A percentile compares a stretch with the other conserved stretches of the same genome.
These are phyloP conservation scores for Atta colombica DNA, from an alignment of 1,140 invertebrate species.

Conservation along the genomic window DNA sequence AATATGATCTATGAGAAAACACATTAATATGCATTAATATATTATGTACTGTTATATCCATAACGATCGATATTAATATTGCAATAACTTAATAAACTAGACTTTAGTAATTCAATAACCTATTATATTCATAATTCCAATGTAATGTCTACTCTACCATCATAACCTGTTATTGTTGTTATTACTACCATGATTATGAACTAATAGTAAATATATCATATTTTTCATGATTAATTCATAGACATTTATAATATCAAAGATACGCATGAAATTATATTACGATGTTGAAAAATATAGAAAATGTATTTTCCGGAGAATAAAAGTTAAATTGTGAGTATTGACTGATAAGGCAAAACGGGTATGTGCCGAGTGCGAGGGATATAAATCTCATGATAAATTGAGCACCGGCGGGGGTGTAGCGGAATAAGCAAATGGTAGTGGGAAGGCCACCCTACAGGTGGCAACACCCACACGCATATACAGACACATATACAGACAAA, in stretches of 20 bases:
- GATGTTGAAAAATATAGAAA: background rate
- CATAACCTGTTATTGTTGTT: background rate
- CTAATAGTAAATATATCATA: slow-evolving; percentile 12
- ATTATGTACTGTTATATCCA: background rate
- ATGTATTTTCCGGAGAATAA: slow-evolving; percentile 19
- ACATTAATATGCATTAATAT: no score
- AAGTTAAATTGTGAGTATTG: slow-evolving; percentile 46
- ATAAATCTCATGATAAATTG: slow-evolving; percentile 68
- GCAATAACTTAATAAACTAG: background rate
- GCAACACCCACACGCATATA: slow-evolving; percentile 46
- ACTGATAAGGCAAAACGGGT: slow-evolving; percentile 47
- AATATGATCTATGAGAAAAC: background rate
- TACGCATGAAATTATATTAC: background rate
- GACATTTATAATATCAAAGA: background rate
- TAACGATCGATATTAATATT: background rate
- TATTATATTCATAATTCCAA: slow-evolving; percentile 3
- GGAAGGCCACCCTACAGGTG: slow-evolving; percentile 66
- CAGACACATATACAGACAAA: background rate
- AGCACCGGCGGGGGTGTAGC: slow-evolving; percentile 42
- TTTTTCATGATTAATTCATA: background rate
- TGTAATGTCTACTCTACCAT: background rate
- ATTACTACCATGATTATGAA: background rate
- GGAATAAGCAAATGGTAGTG: slow-evolving; percentile 61
- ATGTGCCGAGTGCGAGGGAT: slow-evolving; percentile 50
- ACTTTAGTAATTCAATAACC: slow-evolving; percentile 6